A percentile compares a stretch with the other conserved stretches of the same genome.
These are phyloP conservation scores for Lampris incognitus DNA, from an alignment of 2,113 vertebrate genomes.

Conservation along the genomic window DNA sequence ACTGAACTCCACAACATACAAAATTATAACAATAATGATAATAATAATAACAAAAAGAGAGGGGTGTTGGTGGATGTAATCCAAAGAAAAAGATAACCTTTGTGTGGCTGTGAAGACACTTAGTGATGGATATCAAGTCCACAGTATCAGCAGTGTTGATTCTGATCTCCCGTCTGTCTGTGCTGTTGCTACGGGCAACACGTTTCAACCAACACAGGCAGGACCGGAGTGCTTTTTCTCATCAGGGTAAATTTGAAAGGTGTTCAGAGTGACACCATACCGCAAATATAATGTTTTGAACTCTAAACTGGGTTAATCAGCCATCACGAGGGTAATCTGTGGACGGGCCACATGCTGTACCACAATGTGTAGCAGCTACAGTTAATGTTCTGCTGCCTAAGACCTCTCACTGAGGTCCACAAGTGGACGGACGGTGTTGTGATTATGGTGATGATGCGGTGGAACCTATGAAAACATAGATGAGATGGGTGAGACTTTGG, in stretches of 20 bases:
- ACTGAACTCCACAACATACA: background rate
- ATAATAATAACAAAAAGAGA: no score
- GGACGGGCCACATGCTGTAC: conserved; percentile 7
- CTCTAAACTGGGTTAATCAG: conserved; percentile 14
- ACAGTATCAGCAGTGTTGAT: conserved; percentile 42
- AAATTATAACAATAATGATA: background rate
- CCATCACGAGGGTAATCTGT: background rate
- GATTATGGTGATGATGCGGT: conserved; percentile 40
- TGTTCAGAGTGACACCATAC: no score
- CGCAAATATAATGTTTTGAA: background rate
- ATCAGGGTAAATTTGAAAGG: no score
- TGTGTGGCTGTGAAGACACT: conserved; percentile 8
- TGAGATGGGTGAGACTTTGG: conserved; percentile 61
- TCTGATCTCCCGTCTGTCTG: conserved; percentile 11
- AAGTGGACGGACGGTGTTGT: conserved; percentile 50
- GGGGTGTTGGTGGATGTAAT: no score
- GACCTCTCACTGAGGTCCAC: conserved; percentile 34
- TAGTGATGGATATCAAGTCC: conserved; percentile 31
- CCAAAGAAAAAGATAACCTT: background rate
- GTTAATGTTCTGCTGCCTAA: conserved; percentile 37
- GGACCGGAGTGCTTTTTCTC: conserved; percentile 5
- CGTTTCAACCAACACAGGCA: conserved; percentile 32
- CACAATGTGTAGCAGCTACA: background rate
- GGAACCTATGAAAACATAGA: conserved; percentile 74
- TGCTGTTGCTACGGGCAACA: conserved; percentile 71